phyloP scores from a whole-genome alignment of 2,113 vertebrate species.

The Pangasianodon gigas region DNA sequence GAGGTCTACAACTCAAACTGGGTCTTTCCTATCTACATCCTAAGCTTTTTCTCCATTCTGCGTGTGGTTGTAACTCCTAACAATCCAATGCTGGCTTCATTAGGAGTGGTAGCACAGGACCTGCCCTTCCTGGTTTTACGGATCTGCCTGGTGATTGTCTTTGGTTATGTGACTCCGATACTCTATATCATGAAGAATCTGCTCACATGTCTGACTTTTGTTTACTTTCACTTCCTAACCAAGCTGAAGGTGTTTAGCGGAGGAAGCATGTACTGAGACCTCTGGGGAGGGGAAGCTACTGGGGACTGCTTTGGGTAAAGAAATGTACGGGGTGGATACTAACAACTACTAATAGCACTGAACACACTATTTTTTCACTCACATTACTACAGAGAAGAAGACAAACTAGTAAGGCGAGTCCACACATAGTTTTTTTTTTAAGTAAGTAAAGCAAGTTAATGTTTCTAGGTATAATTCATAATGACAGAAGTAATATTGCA shows the following conservation, averaged over 20 bases:
- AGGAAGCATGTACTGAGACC: conserved; percentile 68
- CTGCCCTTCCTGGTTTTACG: conserved; percentile 77
- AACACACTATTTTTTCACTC: neutral
- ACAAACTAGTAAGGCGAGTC: neutral
- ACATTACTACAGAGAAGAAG: neutral
- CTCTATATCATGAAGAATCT: conserved; percentile 78
- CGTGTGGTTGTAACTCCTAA: conserved; percentile 69
- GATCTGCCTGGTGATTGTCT: conserved; percentile 66
- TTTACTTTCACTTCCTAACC: conserved; percentile 78
- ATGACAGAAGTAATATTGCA: neutral
- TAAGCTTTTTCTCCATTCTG: conserved; percentile 75
- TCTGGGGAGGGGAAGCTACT: neutral
- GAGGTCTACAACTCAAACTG: conserved; percentile 71
- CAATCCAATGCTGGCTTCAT: conserved; percentile 64
- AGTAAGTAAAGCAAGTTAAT: neutral
- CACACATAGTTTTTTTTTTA: neutral
- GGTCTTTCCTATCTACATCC: conserved; percentile 76
- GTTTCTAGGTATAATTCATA: neutral
- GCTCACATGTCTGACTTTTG: conserved; percentile 70
- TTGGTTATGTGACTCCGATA: conserved; percentile 75
- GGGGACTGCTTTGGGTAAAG: neutral
- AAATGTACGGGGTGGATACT: neutral
- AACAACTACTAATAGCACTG: neutral
- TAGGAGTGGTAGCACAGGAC: conserved; percentile 76
- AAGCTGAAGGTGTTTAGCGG: conserved; percentile 67